A percentile compares a stretch with the other conserved stretches of the same genome.
Conservation (phyloP, 2,888 invertebrate species). For the Meliscaeva auricollis region DNA sequence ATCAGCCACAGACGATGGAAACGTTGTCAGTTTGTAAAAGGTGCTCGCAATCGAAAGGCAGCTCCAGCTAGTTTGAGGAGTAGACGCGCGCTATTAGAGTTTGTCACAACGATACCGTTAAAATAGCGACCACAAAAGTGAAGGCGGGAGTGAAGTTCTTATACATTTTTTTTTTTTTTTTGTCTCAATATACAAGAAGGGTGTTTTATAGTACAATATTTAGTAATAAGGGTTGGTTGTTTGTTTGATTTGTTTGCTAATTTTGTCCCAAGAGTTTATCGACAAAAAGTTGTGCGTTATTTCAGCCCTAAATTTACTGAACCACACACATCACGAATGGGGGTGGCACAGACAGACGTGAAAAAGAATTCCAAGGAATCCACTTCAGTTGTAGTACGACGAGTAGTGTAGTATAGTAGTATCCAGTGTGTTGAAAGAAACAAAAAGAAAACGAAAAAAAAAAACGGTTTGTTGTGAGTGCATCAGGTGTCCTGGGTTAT, state of each 20-base stretch:
- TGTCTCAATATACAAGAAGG: not conserved
- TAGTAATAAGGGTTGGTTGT: slow-evolving; percentile 1
- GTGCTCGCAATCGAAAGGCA: slow-evolving; percentile 65
- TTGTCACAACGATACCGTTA: slow-evolving; percentile 15
- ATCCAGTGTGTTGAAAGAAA: slow-evolving; percentile 43
- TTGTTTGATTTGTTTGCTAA: slow-evolving; percentile 66
- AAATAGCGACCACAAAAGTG: slow-evolving; percentile 16
- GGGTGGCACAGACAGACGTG: slow-evolving; percentile 33
- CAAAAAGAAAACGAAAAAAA: slow-evolving; percentile 9
- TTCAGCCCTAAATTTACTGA: slow-evolving; percentile 41
- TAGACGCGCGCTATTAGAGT: slow-evolving; percentile 30
- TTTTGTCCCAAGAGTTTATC: slow-evolving; percentile 47
- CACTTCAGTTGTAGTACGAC: slow-evolving; percentile 33
- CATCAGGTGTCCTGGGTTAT: slow-evolving; percentile 75
- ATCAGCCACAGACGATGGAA: slow-evolving; percentile 45
- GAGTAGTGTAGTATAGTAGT: slow-evolving; percentile 17
- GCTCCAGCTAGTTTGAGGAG: slow-evolving; percentile 34
- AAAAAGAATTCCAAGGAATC: slow-evolving; percentile 31
- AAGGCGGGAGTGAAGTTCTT: slow-evolving; percentile 44
- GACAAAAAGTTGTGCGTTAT: slow-evolving; percentile 26
- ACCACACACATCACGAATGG: slow-evolving; percentile 28
- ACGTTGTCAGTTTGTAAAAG: slow-evolving; percentile 68
- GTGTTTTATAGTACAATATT: slow-evolving; percentile 24
- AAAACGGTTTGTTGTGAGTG: slow-evolving; percentile 52
- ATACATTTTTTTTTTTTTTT: not conserved